Evolutionary conservation across 2,797 vertebrate species (phyloP), one percentile per base, ranked within the genome.

Genomic region (Pterois miles): DNA sequence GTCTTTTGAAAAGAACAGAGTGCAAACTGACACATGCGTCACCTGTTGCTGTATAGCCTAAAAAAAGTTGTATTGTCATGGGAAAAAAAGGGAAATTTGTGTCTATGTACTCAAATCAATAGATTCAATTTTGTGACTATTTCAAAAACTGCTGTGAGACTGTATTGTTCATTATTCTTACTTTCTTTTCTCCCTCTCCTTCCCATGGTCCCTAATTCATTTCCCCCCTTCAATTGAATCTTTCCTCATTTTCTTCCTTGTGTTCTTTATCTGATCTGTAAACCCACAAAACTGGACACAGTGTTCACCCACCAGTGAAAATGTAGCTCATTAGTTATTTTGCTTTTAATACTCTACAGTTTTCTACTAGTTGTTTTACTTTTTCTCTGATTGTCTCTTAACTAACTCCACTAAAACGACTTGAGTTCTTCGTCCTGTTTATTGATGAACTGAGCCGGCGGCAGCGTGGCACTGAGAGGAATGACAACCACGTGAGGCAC

Each of bases 401-500:
- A 65, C 36, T 34, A 5, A 5, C 4, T 6, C 34, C 40, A 34
- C 43, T 36, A 6, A 1, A 5, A 38, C 4, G 14, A 12, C 31
- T 23, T 20, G 10, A n/a, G 31, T 34, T 22, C 29, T 22, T 9
- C n/a, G 22, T 40, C 58, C 22, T 66, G 27, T 87, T 89, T 87
- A 86, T 89, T 84, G 75, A 90, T 67, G 43, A 86, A 82, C 63
- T 23, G 11, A 48, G 46, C 52, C 5, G 4, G 46, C 20, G 43
- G 46, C 79, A 14, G 11, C 62, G 14, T 65, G 83, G 71, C 74
- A 2, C 60, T 31, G 58, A 63, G 50, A 74, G 90, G 84, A 87
- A 88, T 81, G 81, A 75, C 63, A 82, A 84, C 83, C 74, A 81
- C 22, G 75, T 2, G 48, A 81, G 67, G 71, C 83, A 56, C 68